phyloP scores from a whole-genome alignment of 2,113 vertebrate genomes.

The Campylorhamphus procurvoides region DNA sequence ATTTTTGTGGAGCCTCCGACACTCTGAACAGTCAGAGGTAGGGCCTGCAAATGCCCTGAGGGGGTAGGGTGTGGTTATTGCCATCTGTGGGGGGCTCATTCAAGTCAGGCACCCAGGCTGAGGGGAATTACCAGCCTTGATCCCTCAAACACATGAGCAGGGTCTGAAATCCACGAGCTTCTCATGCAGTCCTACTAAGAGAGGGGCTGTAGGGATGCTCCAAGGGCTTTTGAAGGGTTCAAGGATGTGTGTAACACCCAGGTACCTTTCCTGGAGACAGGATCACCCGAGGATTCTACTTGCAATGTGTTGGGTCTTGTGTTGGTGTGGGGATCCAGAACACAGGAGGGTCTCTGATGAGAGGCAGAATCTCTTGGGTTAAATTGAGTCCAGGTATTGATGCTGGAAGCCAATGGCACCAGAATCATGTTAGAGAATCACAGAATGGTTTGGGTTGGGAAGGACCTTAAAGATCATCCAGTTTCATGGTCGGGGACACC shows the following conservation, averaged over 20 bases:
- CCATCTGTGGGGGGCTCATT: not conserved
- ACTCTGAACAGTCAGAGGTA: constrained; percentile 93
- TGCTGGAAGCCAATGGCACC: not conserved
- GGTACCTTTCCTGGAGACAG: not conserved
- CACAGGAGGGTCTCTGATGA: not conserved
- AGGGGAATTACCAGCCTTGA: not conserved
- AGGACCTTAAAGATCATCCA: not conserved
- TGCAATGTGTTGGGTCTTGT: not conserved
- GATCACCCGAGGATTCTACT: not conserved
- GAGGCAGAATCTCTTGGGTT: not conserved
- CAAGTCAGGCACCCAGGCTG: not conserved
- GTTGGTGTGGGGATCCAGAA: not conserved
- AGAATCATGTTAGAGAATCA: not conserved
- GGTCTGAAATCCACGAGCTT: not conserved
- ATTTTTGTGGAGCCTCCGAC: constrained; percentile 95
- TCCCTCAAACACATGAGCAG: not conserved
- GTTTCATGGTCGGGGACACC: not conserved
- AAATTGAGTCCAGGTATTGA: not conserved
- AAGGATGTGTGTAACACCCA: not conserved
- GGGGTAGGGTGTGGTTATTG: not conserved
- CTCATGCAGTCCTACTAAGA: rapidly evolving
- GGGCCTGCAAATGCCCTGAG: constrained; percentile 36
- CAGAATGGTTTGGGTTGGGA: not conserved
- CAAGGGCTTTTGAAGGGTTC: not conserved
- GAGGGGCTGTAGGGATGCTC: not conserved